Conservation (phyloP, 2,113 vertebrate genomes). For the Notothenia coriiceps region DNA sequence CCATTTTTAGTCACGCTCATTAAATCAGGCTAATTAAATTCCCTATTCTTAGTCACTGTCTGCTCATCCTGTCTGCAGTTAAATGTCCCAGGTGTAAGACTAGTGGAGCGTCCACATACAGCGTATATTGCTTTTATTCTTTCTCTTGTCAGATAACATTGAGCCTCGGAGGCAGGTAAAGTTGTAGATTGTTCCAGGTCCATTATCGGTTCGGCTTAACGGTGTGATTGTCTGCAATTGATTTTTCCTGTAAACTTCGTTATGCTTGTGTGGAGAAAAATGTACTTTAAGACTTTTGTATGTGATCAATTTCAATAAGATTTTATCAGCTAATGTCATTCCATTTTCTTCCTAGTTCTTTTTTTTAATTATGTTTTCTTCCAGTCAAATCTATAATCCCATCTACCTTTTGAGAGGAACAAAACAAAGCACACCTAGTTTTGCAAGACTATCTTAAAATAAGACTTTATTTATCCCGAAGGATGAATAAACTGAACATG, state of each 20-base stretch:
- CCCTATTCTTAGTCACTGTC: constrained; percentile 42
- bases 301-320: constrained; percentile 13
- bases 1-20: constrained; percentile 58
- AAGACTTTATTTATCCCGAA: no score
- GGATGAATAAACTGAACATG: neutral
- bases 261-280: constrained; percentile 31
- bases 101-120: neutral
- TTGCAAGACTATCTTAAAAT: no score
- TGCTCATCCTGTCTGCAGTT: constrained; percentile 25
- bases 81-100: constrained; percentile 17
- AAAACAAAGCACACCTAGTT: neutral
- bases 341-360: neutral
- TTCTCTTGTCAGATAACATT: constrained; percentile 2
- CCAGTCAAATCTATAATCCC: neutral
- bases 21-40: constrained; percentile 66
- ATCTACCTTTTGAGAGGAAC: constrained; percentile 8
- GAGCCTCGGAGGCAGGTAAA: constrained; percentile 26
- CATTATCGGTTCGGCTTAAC: constrained; percentile 45
- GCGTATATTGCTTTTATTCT: neutral
- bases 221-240: constrained; percentile 41
- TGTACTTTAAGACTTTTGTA: constrained; percentile 2
- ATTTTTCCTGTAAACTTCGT: constrained; percentile 34
- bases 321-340: neutral
- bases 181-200: constrained; percentile 33
- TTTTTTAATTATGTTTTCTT: neutral